Evolutionary conservation across 2,797 vertebrate genomes (phyloP), one percentile per base, ranked within the genome.

Genomic region (Scarus forsteni): DNA sequence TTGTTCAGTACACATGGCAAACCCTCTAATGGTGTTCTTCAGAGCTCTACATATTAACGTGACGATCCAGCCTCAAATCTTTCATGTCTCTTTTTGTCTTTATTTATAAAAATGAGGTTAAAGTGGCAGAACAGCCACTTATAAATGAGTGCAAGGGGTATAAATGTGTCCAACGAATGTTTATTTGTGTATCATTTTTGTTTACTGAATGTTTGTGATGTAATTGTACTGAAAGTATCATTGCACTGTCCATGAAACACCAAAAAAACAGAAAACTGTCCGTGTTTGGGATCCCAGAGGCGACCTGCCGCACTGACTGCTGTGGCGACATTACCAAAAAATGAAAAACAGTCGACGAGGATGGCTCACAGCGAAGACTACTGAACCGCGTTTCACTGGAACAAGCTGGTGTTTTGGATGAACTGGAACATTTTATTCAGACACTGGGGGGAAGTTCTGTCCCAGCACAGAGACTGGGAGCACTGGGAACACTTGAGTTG

Each of bases 271-370:
- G 27, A 12, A 50, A 16, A 38, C 27, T 1, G 2, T 65, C 42
- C n/a, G 6, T 5, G n/a, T 15, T 50, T 52, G 16, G 59, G 85
- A 73, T 83, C 80, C 72, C 49, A 50, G 80, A 84, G 69, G 77
- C 27, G 60, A 79, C 77, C 8, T 3, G 39, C 42, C 2, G 55
- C 48, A 16, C 34, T 1, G 38, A 3, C 58, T 8, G 53, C 1
- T 12, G 52, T 8, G 53, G 65, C 59, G 19, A 6, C 6, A 1
- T 58, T 43, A 75, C 66, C 78, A 77, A 82, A 75, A 69, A 65
- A 42, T n/a, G 7, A 19, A 46, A 34, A 36, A 53, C 8, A 15
- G 14, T 6, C 42, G 7, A 49, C 15, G n/a, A 58, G 16, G 10
- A 14, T 44, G 19, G 40, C 19, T 58, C 16, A 55, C 40, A 3